Conservation (phyloP, 2,888 invertebrate species). For the Iselma pallidipennis region DNA sequence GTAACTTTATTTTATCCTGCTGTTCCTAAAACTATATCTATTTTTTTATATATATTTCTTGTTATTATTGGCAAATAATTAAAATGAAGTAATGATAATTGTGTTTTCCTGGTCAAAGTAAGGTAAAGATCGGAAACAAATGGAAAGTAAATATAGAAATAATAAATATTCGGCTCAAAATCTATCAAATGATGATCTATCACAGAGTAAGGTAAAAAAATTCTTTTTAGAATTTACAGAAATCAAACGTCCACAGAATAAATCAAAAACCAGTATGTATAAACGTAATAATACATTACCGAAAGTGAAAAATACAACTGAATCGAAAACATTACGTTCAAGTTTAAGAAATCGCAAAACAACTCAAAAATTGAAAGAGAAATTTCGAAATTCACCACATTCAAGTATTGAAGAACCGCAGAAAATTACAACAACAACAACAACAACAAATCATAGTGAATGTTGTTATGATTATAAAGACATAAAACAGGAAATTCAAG, state of each 20-base stretch:
- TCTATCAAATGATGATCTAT: not conserved
- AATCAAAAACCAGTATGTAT: not conserved
- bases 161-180: not conserved
- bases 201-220: constrained; percentile 1
- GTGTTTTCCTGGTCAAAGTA: not conserved
- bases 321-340: not conserved
- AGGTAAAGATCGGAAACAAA: not conserved
- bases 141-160: not conserved
- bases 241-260: constrained; percentile 3
- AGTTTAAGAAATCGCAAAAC: not conserved
- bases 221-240: not conserved
- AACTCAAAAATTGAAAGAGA: not conserved
- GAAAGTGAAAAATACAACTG: not conserved
- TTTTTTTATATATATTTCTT: no score
- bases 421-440: no score
- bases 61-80: not conserved
- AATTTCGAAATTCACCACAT: not conserved
- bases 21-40: not conserved
- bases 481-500: not conserved
- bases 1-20: not conserved
- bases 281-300: not conserved
- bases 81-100: not conserved
- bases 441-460: not conserved
- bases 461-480: not conserved
- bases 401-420: not conserved